Conservation (phyloP, 2,113 vertebrate genomes). For the Thermophis baileyi region DNA sequence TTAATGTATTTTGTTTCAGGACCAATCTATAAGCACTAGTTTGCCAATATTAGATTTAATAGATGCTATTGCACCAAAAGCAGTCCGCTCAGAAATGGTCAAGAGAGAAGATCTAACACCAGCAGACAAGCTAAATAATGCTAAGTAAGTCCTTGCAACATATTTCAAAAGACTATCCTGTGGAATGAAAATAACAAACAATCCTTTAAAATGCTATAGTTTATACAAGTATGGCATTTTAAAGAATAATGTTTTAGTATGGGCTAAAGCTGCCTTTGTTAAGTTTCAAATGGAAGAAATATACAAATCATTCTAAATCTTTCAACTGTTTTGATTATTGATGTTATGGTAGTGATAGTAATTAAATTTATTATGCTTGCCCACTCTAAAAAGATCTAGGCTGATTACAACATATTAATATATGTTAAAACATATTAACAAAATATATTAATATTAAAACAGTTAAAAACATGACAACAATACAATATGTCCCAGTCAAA, state of each 20-base stretch:
- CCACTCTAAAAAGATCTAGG: background rate
- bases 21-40: conserved; percentile 90
- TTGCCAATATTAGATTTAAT: conserved; percentile 95
- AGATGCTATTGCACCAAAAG: conserved; percentile 86
- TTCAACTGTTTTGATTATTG: background rate
- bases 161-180: background rate
- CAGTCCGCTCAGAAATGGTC: conserved; percentile 86
- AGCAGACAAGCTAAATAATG: conserved; percentile 79
- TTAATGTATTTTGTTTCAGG: conserved; percentile 72
- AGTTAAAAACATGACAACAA: background rate
- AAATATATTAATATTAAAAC: background rate
- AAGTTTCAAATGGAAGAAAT: background rate
- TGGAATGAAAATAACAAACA: background rate
- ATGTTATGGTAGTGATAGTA: background rate
- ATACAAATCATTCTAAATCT: background rate
- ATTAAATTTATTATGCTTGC: background rate
- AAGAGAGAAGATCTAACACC: conserved; percentile 73
- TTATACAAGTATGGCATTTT: background rate
- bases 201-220: background rate
- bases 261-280: background rate
- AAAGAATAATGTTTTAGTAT: background rate
- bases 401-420: background rate
- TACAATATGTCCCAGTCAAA: background rate
- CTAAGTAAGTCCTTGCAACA: conserved; percentile 76
- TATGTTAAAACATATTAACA: background rate